phyloP scores from a whole-genome alignment of 1,140 invertebrate species.

The Zaprionus kolodkinae region DNA sequence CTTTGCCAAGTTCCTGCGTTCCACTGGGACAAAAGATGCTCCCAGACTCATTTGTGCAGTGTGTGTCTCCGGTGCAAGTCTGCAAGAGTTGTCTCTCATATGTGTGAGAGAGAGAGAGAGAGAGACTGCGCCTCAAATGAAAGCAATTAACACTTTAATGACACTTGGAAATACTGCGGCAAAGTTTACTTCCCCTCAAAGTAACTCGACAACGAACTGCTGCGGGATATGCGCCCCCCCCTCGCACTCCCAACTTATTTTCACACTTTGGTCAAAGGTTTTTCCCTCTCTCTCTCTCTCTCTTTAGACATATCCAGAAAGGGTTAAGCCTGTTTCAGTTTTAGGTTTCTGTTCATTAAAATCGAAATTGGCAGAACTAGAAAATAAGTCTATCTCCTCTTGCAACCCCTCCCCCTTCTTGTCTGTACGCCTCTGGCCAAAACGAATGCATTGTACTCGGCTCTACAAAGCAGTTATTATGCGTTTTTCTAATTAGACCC shows the following conservation, averaged over 20 bases:
- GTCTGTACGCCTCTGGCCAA: slow-evolving; percentile 15
- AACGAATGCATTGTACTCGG: slow-evolving; percentile 36
- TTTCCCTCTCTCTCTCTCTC: slow-evolving; percentile 3
- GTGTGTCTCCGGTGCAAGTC: slow-evolving; percentile 24
- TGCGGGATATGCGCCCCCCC: slow-evolving; percentile 7
- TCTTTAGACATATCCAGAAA: not conserved
- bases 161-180: slow-evolving; percentile 74
- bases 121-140: slow-evolving; percentile 51
- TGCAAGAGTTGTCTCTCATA: not conserved
- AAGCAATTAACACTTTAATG: slow-evolving; percentile 81
- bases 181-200: slow-evolving; percentile 30
- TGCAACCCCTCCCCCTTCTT: slow-evolving; percentile 2
- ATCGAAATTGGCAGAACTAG: slow-evolving; percentile 54
- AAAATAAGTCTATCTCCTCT: slow-evolving; percentile 45
- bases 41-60: slow-evolving; percentile 46
- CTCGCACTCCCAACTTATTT: slow-evolving; percentile 26
- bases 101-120: slow-evolving; percentile 7
- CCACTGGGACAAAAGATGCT: slow-evolving; percentile 47
- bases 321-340: not conserved
- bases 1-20: slow-evolving; percentile 64
- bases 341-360: slow-evolving; percentile 43
- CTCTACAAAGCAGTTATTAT: slow-evolving; percentile 60
- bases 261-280: slow-evolving; percentile 12
- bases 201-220: not conserved
- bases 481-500: slow-evolving; percentile 72